phyloP scores from a whole-genome alignment of 2,797 vertebrate species.

The Phyllotis vaccarum region DNA sequence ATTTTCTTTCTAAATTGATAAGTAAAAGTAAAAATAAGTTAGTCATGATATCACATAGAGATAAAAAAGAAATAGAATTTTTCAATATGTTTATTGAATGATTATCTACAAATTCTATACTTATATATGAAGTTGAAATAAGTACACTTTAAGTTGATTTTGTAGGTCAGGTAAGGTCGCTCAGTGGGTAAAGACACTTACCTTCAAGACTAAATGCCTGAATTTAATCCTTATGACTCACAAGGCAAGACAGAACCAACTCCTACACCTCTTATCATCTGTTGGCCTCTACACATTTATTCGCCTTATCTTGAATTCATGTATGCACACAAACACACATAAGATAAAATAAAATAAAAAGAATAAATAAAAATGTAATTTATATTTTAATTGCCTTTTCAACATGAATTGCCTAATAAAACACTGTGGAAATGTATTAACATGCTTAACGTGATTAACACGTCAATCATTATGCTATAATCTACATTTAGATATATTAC shows the following conservation, averaged over 20 bases:
- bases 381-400: neutral
- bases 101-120: neutral
- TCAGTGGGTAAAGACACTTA: neutral
- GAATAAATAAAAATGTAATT: neutral
- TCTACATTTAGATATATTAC: constrained; percentile 21
- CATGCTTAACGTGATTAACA: neutral
- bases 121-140: constrained; percentile 38
- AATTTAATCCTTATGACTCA: neutral
- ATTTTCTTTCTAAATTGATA: neutral
- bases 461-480: neutral
- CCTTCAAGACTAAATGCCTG: neutral
- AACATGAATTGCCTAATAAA: neutral
- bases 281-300: neutral
- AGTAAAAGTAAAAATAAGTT: constrained; percentile 11
- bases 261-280: too few relatives aligned
- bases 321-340: neutral
- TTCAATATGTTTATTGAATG: constrained; percentile 21
- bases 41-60: neutral
- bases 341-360: neutral
- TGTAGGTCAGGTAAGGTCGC: neutral
- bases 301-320: too few relatives aligned
- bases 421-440: constrained; percentile 43
- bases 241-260: neutral
- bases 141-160: neutral
- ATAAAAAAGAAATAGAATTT: neutral